Evolutionary conservation across 2,797 vertebrate genomes (phyloP).

Genomic region (Trematomus bernacchii): DNA sequence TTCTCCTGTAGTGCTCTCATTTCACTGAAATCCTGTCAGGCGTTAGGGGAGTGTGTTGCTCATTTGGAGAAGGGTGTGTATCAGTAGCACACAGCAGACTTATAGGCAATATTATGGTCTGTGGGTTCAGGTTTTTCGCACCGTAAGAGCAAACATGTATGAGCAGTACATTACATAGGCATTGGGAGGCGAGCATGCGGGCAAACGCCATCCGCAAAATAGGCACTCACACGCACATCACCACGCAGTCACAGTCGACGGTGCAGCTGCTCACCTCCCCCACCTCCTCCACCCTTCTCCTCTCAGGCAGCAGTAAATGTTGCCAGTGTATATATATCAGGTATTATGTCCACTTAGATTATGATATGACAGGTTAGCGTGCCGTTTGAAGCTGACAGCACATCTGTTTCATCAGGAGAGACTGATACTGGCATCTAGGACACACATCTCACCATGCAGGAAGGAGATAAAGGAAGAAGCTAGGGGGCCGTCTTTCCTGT

Average conservation of each 20-base stretch:
- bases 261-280: conserved; percentile 82
- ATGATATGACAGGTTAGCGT: conserved; percentile 89
- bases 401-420: conserved; percentile 91
- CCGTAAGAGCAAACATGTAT: conserved; percentile 63
- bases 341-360: conserved; percentile 93
- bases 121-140: conserved; percentile 62
- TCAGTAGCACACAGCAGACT: conserved; percentile 75
- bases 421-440: conserved; percentile 93
- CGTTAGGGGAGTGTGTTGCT: conserved; percentile 79
- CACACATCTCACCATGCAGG: conserved; percentile 89
- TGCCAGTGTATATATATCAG: conserved; percentile 88
- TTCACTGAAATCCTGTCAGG: conserved; percentile 85
- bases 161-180: conserved; percentile 55
- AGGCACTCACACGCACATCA: conserved; percentile 69
- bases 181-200: conserved; percentile 63
- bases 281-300: conserved; percentile 79
- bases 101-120: conserved; percentile 77
- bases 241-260: conserved; percentile 73
- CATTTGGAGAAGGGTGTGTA: conserved; percentile 79
- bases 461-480: conserved; percentile 86
- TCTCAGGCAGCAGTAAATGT: conserved; percentile 86
- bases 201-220: conserved; percentile 60
- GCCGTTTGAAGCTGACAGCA: conserved; percentile 91
- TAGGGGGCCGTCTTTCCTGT: conserved; percentile 86
- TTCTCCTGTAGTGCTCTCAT: conserved; percentile 86